phyloP scores from a whole-genome alignment of 1,140 invertebrate species.

The Caenorhabditis briggsae region DNA sequence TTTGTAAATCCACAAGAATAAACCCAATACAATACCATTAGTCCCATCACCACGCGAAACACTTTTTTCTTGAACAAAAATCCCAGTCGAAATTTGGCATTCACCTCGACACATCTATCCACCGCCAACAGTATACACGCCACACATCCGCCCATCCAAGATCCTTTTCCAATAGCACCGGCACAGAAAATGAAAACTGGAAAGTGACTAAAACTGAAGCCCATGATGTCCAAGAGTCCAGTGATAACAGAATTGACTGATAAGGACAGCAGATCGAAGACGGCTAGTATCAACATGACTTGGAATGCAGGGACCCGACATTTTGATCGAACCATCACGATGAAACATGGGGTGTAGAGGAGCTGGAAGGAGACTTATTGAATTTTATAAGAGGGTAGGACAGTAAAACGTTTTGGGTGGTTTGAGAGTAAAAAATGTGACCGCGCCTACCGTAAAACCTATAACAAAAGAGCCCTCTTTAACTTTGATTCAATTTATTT shows the following conservation, averaged over 20 bases:
- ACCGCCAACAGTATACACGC: constrained; percentile 51
- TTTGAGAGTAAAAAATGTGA: too few species aligned
- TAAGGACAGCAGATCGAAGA: constrained; percentile 53
- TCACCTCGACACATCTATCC: constrained; percentile 42
- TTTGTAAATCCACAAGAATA: constrained; percentile 33
- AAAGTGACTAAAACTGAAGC: constrained; percentile 44
- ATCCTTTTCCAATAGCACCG: constrained; percentile 16
- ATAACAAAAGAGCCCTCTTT: too few species aligned
- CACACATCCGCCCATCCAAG: constrained; percentile 26
- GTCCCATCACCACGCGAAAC: background rate
- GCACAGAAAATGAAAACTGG: constrained; percentile 13
- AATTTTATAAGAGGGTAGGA: background rate
- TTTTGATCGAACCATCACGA: constrained; percentile 13
- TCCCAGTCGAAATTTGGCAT: background rate
- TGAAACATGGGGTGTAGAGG: constrained; percentile 82
- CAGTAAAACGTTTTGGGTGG: background rate
- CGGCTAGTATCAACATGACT: constrained; percentile 47
- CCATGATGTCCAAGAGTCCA: constrained; percentile 37
- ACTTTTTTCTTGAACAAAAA: constrained; percentile 5
- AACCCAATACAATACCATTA: constrained; percentile 17
- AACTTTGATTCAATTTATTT: too few species aligned
- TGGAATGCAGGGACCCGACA: constrained; percentile 40
- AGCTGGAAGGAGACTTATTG: constrained; percentile 81
- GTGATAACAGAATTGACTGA: constrained; percentile 47
- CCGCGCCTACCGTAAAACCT: too few species aligned